Evolutionary conservation across 53 echinoderm and acorn worm genomes (phyloP).

Genomic region (Hippasteria phrygiana): DNA sequence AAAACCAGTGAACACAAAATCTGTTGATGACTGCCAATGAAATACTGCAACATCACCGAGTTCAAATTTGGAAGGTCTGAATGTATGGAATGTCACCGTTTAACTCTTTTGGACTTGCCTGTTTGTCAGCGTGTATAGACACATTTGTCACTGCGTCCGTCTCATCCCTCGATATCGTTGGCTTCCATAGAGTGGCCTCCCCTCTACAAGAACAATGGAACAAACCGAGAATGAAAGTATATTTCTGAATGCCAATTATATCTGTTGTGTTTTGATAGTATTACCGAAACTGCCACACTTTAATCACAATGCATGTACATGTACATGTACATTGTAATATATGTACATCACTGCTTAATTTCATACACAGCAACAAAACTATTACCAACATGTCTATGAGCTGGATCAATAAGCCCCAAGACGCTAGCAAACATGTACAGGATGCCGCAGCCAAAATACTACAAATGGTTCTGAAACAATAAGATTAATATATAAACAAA

Average conservation of each 20-base stretch:
- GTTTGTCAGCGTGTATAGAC: slow-evolving; percentile 78
- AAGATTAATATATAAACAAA: too few relatives aligned
- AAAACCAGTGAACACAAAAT: too few relatives aligned
- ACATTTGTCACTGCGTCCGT: slow-evolving; percentile 61
- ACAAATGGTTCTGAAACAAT: too few relatives aligned
- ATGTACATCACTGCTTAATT: too few relatives aligned
- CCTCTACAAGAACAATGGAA: slow-evolving; percentile 73
- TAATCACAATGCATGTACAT: background rate
- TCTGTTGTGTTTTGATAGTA: background rate
- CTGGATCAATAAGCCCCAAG: too few relatives aligned
- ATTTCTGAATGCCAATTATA: background rate
- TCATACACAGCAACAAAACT: too few relatives aligned
- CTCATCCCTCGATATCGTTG: slow-evolving; percentile 70
- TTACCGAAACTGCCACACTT: background rate
- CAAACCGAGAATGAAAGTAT: background rate
- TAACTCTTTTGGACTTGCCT: slow-evolving; percentile 56
- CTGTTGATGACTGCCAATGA: too few relatives aligned
- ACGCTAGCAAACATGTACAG: too few relatives aligned
- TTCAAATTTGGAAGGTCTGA: background rate
- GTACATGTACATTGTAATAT: slow-evolving; percentile 3
- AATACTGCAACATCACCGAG: too few relatives aligned
- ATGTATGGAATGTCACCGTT: background rate
- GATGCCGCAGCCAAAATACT: too few relatives aligned
- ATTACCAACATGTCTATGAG: too few relatives aligned
- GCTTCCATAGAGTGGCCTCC: slow-evolving; percentile 81